Percentiles rank a stretch among this genome's conserved stretches.
Evolutionary conservation across 2,113 vertebrate genomes (phyloP).

Genomic region (Rhadina sibilatrix): DNA sequence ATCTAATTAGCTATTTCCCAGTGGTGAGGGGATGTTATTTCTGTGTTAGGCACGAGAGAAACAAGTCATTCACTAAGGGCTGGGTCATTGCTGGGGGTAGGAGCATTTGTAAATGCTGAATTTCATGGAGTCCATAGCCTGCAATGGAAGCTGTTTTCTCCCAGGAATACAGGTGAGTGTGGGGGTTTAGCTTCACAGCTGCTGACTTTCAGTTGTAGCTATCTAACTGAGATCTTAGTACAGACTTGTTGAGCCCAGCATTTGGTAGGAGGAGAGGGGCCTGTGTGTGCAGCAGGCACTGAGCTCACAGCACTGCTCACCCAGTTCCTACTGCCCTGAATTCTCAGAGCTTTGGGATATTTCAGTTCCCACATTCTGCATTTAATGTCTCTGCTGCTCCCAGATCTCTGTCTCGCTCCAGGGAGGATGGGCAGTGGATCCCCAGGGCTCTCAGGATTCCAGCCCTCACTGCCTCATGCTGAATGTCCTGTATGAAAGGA

Average conservation of each 20-base stretch:
- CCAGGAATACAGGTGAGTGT: neutral
- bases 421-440: neutral
- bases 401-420: accelerated
- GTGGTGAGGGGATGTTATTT: neutral
- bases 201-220: neutral
- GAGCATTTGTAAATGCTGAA: neutral
- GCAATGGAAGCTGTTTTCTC: neutral
- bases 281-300: neutral
- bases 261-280: neutral
- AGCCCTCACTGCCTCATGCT: accelerated
- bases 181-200: neutral
- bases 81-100: neutral
- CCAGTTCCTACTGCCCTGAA: accelerated
- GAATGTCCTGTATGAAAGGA: neutral
- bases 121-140: neutral
- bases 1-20: neutral
- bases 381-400: neutral
- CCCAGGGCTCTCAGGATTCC: neutral
- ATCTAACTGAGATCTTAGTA: neutral
- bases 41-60: neutral
- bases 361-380: neutral
- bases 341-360: neutral
- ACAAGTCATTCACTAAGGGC: neutral
- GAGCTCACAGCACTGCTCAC: neutral
- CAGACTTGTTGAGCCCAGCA: neutral